Base-by-base conservation (phyloP, 2,797 vertebrate species). In the Echeneis naucrates region DNA sequence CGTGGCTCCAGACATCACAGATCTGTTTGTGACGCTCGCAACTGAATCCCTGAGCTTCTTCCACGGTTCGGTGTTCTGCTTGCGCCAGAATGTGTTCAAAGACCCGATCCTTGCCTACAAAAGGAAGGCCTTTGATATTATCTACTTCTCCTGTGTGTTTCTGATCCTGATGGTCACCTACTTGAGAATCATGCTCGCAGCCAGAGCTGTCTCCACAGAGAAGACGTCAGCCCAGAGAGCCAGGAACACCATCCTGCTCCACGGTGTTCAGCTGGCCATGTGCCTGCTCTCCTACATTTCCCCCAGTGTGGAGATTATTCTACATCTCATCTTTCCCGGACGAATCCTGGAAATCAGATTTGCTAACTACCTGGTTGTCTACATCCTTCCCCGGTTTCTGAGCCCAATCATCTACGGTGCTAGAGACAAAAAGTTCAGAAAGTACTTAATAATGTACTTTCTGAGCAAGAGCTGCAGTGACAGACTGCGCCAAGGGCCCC, bases 251-350 rank as follows among this genome's bases (percentile, higher is more conserved):
- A 94, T 95, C 83, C 75, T 94, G 42, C 88, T 95, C 1, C 94
- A 95, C 33, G 94, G 92, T 1, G 79, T 38, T 2, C 94, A 95
- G 88, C 86, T 95, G 40, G 80, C 91, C 53, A 92, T 95, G 94
- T 95, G 94, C 76, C 69, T 94, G 90, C 90, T 95, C 8, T 93
- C 94, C 45, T 95, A 95, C 69, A 65, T 95, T 62, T 93, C 92
- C 4, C 93, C 93, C 4, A 92, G 75, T 0, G 71, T 95, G 60
- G 94, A 94, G 79, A 2, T 87, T 0, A 1, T 89, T 0, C 78
- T 95, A 24, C 77, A 40, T 12, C 66, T 86, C 0, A 77, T 91
- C 59, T 92, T 94, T 42, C 94, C 93, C 0, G 84, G 84, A 0
- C 48, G 30, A 1, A 56, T 87, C 16, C 53, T 86, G 0, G 89